Evolutionary conservation across 64 coral and sea anemone species (phyloP).

Genomic region (Orbicella faveolata): DNA sequence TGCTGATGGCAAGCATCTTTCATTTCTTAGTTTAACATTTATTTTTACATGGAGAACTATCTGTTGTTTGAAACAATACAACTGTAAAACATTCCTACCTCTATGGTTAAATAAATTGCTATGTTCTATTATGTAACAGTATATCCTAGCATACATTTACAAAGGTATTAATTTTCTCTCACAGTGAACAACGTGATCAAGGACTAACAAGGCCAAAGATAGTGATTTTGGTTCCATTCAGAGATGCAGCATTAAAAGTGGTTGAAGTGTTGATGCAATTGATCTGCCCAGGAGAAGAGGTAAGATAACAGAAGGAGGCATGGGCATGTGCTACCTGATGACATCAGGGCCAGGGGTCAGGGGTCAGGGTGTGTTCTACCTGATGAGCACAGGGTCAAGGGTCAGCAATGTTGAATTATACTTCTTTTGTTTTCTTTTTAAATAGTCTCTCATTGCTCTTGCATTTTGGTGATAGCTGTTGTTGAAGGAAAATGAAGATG

Average conservation of each 20-base stretch:
- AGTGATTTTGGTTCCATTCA: slow-evolving; percentile 86
- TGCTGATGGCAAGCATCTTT: neutral
- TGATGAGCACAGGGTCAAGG: no score
- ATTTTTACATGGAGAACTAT: no score
- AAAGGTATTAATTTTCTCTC: neutral
- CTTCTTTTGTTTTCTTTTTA: no score
- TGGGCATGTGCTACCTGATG: neutral
- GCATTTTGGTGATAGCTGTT: no score
- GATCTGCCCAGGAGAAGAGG: slow-evolving; percentile 53
- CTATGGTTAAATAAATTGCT: neutral
- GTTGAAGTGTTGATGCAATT: slow-evolving; percentile 66
- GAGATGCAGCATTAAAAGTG: slow-evolving; percentile 90
- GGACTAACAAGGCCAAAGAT: slow-evolving; percentile 97
- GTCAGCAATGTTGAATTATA: no score
- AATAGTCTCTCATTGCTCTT: no score
- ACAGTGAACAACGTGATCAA: slow-evolving; percentile 89
- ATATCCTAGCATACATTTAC: no score
- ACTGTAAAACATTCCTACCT: neutral
- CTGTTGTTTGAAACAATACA: no score
- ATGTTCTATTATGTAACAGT: neutral
- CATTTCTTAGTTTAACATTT: neutral
- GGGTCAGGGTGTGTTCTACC: no score
- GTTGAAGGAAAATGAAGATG: no score
- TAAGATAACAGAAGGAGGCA: neutral
- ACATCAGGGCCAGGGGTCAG: no score